These are phyloP conservation scores for Heliconius eleuchia DNA, from an alignment of 1,140 invertebrate species.

Conservation along the genomic window DNA sequence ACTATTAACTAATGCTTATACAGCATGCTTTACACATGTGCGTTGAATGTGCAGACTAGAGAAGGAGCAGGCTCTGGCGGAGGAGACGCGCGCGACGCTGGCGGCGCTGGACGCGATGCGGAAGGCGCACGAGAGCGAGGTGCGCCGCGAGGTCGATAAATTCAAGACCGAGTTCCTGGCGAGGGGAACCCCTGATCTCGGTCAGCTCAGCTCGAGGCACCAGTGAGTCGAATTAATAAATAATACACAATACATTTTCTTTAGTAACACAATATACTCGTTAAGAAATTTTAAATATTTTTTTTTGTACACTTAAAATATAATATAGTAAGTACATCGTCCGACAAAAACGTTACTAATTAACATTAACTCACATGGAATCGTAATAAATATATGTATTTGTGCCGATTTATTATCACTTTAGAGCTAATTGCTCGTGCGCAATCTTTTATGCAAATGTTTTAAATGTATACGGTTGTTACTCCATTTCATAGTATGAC, in stretches of 20 bases:
- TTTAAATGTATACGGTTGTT: conserved; percentile 7
- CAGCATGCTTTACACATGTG: background rate
- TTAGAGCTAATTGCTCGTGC: background rate
- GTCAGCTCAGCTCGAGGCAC: conserved; percentile 66
- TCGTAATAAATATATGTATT: background rate
- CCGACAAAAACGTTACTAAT: background rate
- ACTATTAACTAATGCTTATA: background rate
- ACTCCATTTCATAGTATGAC: conserved; percentile 4
- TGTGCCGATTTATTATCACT: background rate
- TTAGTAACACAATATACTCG: too few relatives aligned
- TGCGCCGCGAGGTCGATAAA: conserved; percentile 92
- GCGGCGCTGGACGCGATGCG: conserved; percentile 95
- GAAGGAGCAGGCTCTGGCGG: conserved; percentile 93
- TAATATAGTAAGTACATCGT: background rate
- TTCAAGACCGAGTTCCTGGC: conserved; percentile 93
- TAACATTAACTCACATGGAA: background rate
- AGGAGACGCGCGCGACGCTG: conserved; percentile 92
- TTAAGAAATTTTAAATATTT: too few relatives aligned
- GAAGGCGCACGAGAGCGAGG: conserved; percentile 95
- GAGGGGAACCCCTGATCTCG: conserved; percentile 73
- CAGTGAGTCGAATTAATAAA: conserved; percentile 49
- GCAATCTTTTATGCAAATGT: background rate
- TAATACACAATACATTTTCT: background rate
- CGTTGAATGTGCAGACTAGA: conserved; percentile 81
- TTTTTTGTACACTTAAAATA: background rate